Conservation (phyloP, 2,888 invertebrate species). For the Nasonia oneida region DNA sequence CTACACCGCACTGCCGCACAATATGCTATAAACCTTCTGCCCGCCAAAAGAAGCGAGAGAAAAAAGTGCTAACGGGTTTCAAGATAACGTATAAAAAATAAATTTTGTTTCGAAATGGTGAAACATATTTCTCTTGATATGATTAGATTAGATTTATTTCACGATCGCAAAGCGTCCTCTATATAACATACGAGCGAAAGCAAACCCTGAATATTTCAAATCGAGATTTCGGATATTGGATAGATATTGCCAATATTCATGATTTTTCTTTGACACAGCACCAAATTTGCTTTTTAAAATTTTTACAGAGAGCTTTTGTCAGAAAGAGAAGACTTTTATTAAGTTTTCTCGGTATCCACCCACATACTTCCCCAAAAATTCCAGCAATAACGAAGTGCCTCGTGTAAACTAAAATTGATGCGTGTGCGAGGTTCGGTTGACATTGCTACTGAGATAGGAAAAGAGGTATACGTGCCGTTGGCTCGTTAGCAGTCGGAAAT, state of each 20-base stretch:
- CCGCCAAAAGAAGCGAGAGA: neutral
- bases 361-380: neutral
- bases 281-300: too few relatives aligned
- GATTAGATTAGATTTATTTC: too few relatives aligned
- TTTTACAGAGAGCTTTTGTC: too few relatives aligned
- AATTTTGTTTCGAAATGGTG: too few relatives aligned
- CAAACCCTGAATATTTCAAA: neutral
- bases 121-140: too few relatives aligned
- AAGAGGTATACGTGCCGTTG: too few relatives aligned
- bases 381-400: neutral
- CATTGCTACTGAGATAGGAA: neutral
- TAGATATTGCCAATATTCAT: too few relatives aligned
- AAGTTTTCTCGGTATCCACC: too few relatives aligned
- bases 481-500: constrained; percentile 44
- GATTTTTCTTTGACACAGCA: too few relatives aligned
- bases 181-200: too few relatives aligned
- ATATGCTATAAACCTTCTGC: neutral
- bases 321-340: too few relatives aligned
- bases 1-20: neutral
- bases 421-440: neutral
- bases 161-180: too few relatives aligned
- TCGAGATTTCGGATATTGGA: neutral
- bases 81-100: neutral
- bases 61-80: neutral
- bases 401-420: neutral